A percentile compares a stretch with the other conserved stretches of the same genome.
Conservation (phyloP, 1,140 invertebrate species). For the Eumeta japonica region DNA sequence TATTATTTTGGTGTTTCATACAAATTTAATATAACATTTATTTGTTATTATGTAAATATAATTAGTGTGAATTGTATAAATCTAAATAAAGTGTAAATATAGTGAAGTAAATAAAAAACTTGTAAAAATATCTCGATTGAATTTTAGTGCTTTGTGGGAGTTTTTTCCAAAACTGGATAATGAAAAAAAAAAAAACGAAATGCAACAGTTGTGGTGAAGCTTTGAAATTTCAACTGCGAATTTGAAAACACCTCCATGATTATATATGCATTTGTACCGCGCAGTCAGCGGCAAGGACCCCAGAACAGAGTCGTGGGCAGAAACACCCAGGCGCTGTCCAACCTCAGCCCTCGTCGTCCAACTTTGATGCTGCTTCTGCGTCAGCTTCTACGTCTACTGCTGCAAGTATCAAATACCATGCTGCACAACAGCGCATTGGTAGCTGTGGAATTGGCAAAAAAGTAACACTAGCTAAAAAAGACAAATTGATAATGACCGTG, state of each 20-base stretch:
- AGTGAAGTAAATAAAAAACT: too few species aligned
- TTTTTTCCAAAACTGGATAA: slow-evolving; percentile 7
- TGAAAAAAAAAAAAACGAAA: slow-evolving; percentile 11
- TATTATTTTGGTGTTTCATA: too few species aligned
- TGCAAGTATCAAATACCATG: background rate
- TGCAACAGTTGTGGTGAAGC: slow-evolving; percentile 8
- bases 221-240: slow-evolving; percentile 8
- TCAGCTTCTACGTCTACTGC: background rate
- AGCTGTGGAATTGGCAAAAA: slow-evolving; percentile 3
- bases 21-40: too few species aligned
- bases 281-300: too few species aligned
- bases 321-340: background rate
- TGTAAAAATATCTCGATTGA: too few species aligned
- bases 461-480: slow-evolving; percentile 5
- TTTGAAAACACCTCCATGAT: slow-evolving; percentile 9
- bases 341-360: too few species aligned
- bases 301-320: slow-evolving; percentile 2
- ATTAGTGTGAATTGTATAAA: too few species aligned
- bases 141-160: slow-evolving; percentile 8
- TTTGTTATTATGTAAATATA: too few species aligned
- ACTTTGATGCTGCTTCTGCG: background rate
- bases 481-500: slow-evolving; percentile 3
- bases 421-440: too few species aligned
- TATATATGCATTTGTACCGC: background rate
- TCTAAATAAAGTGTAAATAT: too few species aligned